phyloP scores from a whole-genome alignment of 92 coral and sea anemone species.

The Phenganax marumi region DNA sequence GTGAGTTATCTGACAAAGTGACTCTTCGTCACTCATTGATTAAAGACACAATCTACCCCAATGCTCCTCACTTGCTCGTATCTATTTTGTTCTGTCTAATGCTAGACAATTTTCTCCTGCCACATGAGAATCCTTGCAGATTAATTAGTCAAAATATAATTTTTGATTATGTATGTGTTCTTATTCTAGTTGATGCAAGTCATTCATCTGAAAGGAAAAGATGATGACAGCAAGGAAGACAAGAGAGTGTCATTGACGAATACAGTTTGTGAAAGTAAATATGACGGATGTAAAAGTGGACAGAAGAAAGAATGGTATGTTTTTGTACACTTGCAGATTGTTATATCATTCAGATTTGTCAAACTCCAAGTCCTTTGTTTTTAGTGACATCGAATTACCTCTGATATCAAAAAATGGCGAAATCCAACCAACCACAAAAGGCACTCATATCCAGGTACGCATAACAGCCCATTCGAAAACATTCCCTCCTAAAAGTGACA shows the following conservation, averaged over 20 bases:
- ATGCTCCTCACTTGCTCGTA: too few relatives aligned
- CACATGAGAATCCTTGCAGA: too few relatives aligned
- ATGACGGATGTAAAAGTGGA: slow-evolving; percentile 33
- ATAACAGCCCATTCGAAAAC: not conserved
- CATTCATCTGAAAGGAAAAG: slow-evolving; percentile 32
- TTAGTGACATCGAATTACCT: slow-evolving; percentile 70
- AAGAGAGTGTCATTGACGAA: slow-evolving; percentile 27
- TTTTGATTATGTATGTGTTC: not conserved
- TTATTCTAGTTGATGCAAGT: slow-evolving; percentile 35
- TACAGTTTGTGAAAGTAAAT: slow-evolving; percentile 35
- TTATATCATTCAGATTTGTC: not conserved
- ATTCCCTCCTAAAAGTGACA: not conserved
- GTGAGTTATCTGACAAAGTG: too few relatives aligned
- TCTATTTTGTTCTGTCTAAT: too few relatives aligned
- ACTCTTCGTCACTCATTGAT: too few relatives aligned
- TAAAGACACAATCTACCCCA: too few relatives aligned
- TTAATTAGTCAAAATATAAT: not conserved
- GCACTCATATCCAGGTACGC: slow-evolving; percentile 73
- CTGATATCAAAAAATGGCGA: slow-evolving; percentile 59
- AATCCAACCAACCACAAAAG: slow-evolving; percentile 83
- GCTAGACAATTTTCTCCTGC: too few relatives aligned
- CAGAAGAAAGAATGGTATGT: slow-evolving; percentile 18
- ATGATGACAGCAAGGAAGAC: slow-evolving; percentile 8
- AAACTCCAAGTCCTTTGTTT: not conserved
- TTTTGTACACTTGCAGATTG: not conserved